Evolutionary conservation across 2,888 invertebrate species (phyloP), one percentile per base, ranked within the genome.

Genomic region (Prostheceraeus crozeri): DNA sequence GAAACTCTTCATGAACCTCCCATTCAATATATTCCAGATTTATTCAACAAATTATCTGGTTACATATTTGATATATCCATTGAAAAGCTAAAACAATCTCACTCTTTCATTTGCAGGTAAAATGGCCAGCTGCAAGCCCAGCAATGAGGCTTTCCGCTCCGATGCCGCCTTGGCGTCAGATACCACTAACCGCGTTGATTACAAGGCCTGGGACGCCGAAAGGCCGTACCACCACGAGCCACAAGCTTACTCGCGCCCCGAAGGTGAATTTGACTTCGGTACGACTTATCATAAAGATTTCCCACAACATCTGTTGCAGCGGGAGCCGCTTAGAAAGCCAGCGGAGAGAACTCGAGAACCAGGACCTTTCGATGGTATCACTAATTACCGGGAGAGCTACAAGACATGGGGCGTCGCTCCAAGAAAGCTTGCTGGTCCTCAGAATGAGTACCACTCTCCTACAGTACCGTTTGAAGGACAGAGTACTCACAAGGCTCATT

Each of bases 381-480:
- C 70, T 28, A 67, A 66, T 54, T 67, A 70, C 63, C 58, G 59
- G 23, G 62, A 63, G 31, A 69, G 70, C 59, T 70, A 63, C 62
- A 55, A 60, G 36, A 65, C 67, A 53, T 70, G 70, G 69, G 51
- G 62, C 8, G 51, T 58, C 6, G 46, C 71, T 67, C 19, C 75
- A 74, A 62, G 63, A 66, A 27, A 70, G 72, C 25, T 71, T 69
- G 28, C 65, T 62, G n/a, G 72, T 68, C 16, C 73, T 72, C 51
- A 59, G 35, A 16, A 33, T 11, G 70, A 68, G n/a, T 76, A 76
- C 62, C 62, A 66, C 23, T 70, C 73, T 23, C 72, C 69, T 27
- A 65, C 63, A 10, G 72, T 69, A n/a, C 73, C 73, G 45, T 76
- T 76, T 65, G 72, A 75, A 59, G 76, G 76, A 28, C 64, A 64